Conservation (phyloP, 2,888 invertebrate species). For the Mellilla xanthometata region DNA sequence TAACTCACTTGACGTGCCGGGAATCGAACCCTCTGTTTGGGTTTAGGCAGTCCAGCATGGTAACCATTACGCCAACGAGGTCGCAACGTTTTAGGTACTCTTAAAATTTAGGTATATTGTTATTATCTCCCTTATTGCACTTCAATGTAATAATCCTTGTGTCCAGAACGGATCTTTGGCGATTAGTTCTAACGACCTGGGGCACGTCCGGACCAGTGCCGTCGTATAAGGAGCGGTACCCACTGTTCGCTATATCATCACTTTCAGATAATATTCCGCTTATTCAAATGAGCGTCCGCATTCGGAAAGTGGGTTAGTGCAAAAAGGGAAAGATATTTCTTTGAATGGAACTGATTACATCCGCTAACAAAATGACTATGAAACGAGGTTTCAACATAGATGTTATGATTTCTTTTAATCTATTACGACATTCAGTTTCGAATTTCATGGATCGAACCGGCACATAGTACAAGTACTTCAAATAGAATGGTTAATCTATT, state of each 20-base stretch:
- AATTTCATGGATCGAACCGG: not conserved
- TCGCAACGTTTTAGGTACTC: too few relatives aligned
- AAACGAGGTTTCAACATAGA: too few relatives aligned
- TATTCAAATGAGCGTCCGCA: not conserved
- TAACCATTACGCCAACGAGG: too few relatives aligned
- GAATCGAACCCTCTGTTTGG: too few relatives aligned
- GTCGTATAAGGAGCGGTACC: constrained; percentile 14
- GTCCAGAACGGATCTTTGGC: constrained; percentile 40
- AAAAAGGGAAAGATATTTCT: not conserved
- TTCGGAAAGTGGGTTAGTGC: constrained; percentile 1
- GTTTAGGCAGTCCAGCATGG: too few relatives aligned
- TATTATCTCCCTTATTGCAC: constrained; percentile 33
- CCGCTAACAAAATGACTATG: too few relatives aligned
- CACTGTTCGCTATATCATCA: constrained; percentile 5
- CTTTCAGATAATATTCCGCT: constrained; percentile 3
- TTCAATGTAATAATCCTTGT: constrained; percentile 36
- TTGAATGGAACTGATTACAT: too few relatives aligned
- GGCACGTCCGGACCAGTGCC: constrained; percentile 32
- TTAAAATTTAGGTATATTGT: too few relatives aligned
- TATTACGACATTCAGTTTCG: not conserved
- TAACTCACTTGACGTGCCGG: too few relatives aligned
- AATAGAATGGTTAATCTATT: not conserved
- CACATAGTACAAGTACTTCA: too few relatives aligned
- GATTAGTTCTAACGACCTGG: constrained; percentile 52
- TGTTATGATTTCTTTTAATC: too few relatives aligned